phyloP scores from a whole-genome alignment of 2,888 invertebrate species.

The Sesia apiformis region DNA sequence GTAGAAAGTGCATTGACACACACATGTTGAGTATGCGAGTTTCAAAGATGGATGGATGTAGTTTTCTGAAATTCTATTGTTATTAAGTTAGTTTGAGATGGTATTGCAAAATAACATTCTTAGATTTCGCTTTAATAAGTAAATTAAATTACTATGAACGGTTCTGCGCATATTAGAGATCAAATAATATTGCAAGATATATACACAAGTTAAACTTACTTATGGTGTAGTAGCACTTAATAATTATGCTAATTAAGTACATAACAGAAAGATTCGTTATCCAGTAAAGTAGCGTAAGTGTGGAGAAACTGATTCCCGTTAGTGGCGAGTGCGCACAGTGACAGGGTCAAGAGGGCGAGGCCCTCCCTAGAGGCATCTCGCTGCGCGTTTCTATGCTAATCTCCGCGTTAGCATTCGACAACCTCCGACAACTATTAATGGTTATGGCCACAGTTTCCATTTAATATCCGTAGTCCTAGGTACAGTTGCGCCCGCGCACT shows the following conservation, averaged over 20 bases:
- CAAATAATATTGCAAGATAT: too few relatives aligned
- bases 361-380: constrained; percentile 54
- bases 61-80: too few relatives aligned
- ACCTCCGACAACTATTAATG: constrained; percentile 63
- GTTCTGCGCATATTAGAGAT: too few relatives aligned
- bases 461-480: constrained; percentile 41
- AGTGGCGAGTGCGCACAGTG: constrained; percentile 58
- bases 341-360: constrained; percentile 68
- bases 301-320: constrained; percentile 63
- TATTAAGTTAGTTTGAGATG: too few relatives aligned
- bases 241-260: neutral
- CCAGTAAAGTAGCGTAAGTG: constrained; percentile 7
- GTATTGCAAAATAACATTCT: too few relatives aligned
- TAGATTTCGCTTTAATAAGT: too few relatives aligned
- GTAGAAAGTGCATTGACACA: too few relatives aligned
- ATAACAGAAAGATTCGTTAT: neutral
- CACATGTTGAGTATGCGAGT: too few relatives aligned
- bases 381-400: constrained; percentile 69
- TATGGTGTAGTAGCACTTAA: too few relatives aligned
- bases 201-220: too few relatives aligned
- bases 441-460: constrained; percentile 56
- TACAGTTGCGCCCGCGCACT: constrained; percentile 42
- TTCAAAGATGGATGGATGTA: too few relatives aligned
- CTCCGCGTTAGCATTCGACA: constrained; percentile 55
- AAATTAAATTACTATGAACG: too few relatives aligned